A percentile compares a stretch with the other conserved stretches of the same genome.
These are phyloP conservation scores for Cephus pulcher DNA, from an alignment of 2,888 invertebrate genomes.

Conservation along the genomic window DNA sequence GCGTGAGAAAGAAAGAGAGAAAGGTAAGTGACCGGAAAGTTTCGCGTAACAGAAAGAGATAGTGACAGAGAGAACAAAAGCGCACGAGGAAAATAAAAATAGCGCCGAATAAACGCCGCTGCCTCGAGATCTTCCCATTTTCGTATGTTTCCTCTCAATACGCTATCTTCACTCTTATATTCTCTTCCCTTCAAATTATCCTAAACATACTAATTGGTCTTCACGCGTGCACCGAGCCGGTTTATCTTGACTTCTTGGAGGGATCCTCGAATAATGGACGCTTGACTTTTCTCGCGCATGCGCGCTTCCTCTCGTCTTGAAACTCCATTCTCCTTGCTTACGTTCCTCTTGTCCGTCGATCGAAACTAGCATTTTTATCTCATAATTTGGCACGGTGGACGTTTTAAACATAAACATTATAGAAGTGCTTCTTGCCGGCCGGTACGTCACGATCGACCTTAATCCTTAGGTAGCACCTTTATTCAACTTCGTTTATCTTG, in stretches of 20 bases:
- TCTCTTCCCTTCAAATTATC: neutral
- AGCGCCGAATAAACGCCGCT: neutral
- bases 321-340: neutral
- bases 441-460: constrained; percentile 47
- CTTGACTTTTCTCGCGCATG: neutral
- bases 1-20: neutral
- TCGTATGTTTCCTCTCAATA: neutral
- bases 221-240: neutral
- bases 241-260: neutral
- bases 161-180: neutral
- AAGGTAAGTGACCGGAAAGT: neutral
- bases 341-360: constrained; percentile 28
- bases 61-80: neutral
- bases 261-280: neutral
- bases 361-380: constrained; percentile 8
- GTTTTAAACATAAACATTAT: constrained; percentile 3
- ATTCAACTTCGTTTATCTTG: constrained; percentile 46
- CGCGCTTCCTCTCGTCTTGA: neutral
- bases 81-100: neutral
- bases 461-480: constrained; percentile 58
- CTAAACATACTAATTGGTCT: neutral
- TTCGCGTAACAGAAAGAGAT: neutral
- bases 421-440: constrained; percentile 31
- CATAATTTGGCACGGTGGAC: constrained; percentile 19
- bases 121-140: neutral